phyloP scores from a whole-genome alignment of 2,888 invertebrate species.

The Melanotus villosus region DNA sequence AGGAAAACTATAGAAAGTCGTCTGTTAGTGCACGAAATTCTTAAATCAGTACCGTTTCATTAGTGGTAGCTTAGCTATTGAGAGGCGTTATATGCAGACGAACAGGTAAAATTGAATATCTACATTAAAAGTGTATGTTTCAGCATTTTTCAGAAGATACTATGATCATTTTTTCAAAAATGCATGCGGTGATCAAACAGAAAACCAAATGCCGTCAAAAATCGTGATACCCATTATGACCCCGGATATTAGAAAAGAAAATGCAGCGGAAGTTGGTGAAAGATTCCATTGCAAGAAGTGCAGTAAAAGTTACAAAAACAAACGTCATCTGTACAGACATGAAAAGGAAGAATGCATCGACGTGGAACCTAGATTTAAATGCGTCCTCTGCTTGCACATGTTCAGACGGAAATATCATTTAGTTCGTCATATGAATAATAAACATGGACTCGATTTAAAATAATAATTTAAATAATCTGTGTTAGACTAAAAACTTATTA shows the following conservation, averaged over 20 bases:
- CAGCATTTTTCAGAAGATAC: conserved; percentile 33
- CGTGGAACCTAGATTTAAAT: conserved; percentile 70
- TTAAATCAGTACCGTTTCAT: too few relatives aligned
- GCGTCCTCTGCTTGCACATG: conserved; percentile 69
- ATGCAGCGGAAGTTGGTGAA: conserved; percentile 40
- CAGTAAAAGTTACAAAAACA: conserved; percentile 73
- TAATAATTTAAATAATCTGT: too few relatives aligned
- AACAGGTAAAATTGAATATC: too few relatives aligned
- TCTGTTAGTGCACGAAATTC: too few relatives aligned
- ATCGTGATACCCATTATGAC: background rate
- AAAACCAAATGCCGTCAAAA: background rate
- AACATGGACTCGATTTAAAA: conserved; percentile 60
- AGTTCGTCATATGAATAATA: conserved; percentile 68
- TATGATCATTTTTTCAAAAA: conserved; percentile 23
- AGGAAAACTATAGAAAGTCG: too few relatives aligned
- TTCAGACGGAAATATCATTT: conserved; percentile 71
- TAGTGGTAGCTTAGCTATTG: too few relatives aligned
- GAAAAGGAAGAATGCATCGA: conserved; percentile 69
- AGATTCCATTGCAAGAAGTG: conserved; percentile 72
- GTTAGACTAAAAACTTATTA: too few relatives aligned
- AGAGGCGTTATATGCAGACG: too few relatives aligned
- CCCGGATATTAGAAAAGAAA: background rate
- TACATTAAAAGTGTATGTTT: conserved; percentile 24
- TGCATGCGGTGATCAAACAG: background rate
- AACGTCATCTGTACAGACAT: conserved; percentile 72